Percentiles rank a stretch among this genome's conserved stretches.
Evolutionary conservation across 2,113 vertebrate genomes (phyloP).

Genomic region (Pelobates fuscus): DNA sequence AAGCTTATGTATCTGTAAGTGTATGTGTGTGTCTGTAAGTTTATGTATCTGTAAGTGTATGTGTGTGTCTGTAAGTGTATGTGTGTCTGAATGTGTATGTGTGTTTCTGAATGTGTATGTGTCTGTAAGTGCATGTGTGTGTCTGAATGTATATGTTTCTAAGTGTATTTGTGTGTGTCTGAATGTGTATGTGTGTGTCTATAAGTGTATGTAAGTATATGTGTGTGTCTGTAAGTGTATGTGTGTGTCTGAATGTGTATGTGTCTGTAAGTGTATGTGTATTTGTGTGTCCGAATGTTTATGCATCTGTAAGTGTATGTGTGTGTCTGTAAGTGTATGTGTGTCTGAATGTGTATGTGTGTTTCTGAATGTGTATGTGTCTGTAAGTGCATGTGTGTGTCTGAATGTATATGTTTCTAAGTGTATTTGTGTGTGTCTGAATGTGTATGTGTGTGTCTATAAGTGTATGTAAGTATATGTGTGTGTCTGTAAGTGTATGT

Average conservation of each 20-base stretch:
- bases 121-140: too few relatives aligned
- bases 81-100: not conserved
- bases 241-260: not conserved
- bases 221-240: too few relatives aligned
- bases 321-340: not conserved
- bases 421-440: not conserved
- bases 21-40: too few relatives aligned
- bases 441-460: not conserved
- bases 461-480: not conserved
- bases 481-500: not conserved
- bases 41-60: not conserved
- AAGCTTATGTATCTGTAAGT: too few relatives aligned
- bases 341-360: not conserved
- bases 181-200: too few relatives aligned
- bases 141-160: too few relatives aligned
- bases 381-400: not conserved
- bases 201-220: too few relatives aligned
- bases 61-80: too few relatives aligned
- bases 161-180: too few relatives aligned
- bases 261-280: not conserved
- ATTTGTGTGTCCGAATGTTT: not conserved
- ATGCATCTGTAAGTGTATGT: too few relatives aligned
- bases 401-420: too few relatives aligned
- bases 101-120: not conserved
- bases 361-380: not conserved